These are phyloP conservation scores for Atopsyche davidsoni DNA, from an alignment of 1,140 invertebrate genomes.

Conservation along the genomic window DNA sequence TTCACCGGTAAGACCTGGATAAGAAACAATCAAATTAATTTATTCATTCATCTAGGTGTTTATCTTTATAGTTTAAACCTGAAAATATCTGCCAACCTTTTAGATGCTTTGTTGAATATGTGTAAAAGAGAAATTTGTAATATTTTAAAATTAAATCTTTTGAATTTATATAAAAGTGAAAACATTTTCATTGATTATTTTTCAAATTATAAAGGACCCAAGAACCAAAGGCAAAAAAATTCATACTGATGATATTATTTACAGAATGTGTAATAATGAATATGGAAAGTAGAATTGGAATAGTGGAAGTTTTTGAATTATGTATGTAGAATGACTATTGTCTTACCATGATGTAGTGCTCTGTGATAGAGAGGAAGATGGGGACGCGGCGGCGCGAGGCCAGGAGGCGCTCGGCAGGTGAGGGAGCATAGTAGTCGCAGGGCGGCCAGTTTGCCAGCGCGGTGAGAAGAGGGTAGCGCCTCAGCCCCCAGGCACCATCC, in stretches of 20 bases:
- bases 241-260: background rate
- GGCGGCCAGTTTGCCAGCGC: slow-evolving; percentile 70
- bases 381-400: slow-evolving; percentile 43
- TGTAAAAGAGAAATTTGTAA: no score
- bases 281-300: background rate
- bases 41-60: background rate
- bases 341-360: slow-evolving; percentile 71
- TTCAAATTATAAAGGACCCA: no score
- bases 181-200: no score
- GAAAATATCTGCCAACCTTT: no score
- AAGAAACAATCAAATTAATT: slow-evolving; percentile 6
- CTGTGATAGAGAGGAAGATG: slow-evolving; percentile 86
- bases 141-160: no score
- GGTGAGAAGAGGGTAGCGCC: slow-evolving; percentile 56
- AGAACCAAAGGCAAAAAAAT: background rate
- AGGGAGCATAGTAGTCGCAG: slow-evolving; percentile 75
- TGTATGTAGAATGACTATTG: slow-evolving; percentile 2
- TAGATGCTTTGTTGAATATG: no score
- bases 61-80: no score
- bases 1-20: slow-evolving; percentile 52
- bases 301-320: background rate
- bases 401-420: slow-evolving; percentile 46
- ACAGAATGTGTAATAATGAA: background rate
- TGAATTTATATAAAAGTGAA: no score
- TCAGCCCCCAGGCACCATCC: slow-evolving; percentile 86